Evolutionary conservation across 23 tunicate genomes (phyloP).

Genomic region (Phallusia fumigata): DNA sequence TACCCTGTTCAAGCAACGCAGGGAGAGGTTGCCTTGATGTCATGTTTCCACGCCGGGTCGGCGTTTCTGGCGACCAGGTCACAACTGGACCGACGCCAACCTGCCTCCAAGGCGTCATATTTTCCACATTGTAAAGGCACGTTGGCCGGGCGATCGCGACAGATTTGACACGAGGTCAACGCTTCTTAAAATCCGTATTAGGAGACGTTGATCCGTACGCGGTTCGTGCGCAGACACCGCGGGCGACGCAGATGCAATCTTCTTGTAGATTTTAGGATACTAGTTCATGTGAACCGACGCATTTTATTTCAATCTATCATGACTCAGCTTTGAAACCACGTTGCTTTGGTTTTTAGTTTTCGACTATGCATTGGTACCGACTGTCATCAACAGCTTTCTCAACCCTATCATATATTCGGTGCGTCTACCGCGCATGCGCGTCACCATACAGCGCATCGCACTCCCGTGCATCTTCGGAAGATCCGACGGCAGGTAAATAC

Average conservation of each 20-base stretch:
- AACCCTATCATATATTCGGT: slow-evolving; percentile 90
- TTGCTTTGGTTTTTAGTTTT: slow-evolving; percentile 46
- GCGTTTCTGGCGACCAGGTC: background rate
- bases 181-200: background rate
- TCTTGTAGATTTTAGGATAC: background rate
- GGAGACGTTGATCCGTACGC: background rate
- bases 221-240: background rate
- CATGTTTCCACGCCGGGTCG: background rate
- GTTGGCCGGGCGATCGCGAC: background rate
- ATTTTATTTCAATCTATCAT: background rate
- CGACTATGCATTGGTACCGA: slow-evolving; percentile 80
- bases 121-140: background rate
- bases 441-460: slow-evolving; percentile 44
- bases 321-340: background rate
- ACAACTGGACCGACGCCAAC: background rate
- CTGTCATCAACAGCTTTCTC: slow-evolving; percentile 76
- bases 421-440: slow-evolving; percentile 81
- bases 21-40: background rate
- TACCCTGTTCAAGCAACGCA: no score
- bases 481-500: slow-evolving; percentile 3
- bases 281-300: background rate
- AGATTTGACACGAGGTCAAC: background rate
- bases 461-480: slow-evolving; percentile 51
- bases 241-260: background rate
- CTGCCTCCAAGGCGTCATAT: background rate